Base-by-base conservation (phyloP, 2,113 vertebrate species). In the Microcebus lehilahytsara region DNA sequence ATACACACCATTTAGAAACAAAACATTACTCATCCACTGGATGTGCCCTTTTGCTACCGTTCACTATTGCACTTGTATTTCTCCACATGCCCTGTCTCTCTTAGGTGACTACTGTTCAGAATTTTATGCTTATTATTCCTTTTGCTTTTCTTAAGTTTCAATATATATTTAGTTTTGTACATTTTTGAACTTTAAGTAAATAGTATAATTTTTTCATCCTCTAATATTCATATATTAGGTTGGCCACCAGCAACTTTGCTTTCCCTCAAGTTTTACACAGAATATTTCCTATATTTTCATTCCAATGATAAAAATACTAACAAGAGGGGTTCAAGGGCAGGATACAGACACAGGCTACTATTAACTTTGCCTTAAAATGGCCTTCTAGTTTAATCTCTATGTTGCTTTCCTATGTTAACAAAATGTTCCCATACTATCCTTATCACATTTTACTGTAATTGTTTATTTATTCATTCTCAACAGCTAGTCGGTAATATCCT, bases 291-390 rank as follows among this genome's bases (percentile, higher is more conserved):
- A 23, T 77, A 23, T 88, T 71, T 88, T 84, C 22, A 62, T 74
- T 85, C 23, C 75, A 72, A 85, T 34, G 62, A 74, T 84, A 93
- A 91, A 91, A 90, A 17, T 83, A 69, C 14, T 40, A 95, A 91
- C 56, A 86, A 30, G 37, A 53, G 23, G 51, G 42, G 3, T 83
- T 92, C 22, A 92, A 87, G 32, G 60, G 71, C 37, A 60, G 2
- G 17, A 2, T 20, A 14, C 20, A 71, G 85, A 40, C 22, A 25
- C 3, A 16, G 14, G 30, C 3, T 88, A 34, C 37, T n/a, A 30
- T 87, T 6, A 53, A 60, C 17, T 46, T 84, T 84, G 80, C 1
- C 27, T 53, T 40, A 40, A 12, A 19, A 8, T 34, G 46, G 13
- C 13, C 34, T 87, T 71, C 42, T 58, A n/a, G 27, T 53, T 93